phyloP scores from a whole-genome alignment of 2,888 invertebrate genomes.

The Orthosia cruda region DNA sequence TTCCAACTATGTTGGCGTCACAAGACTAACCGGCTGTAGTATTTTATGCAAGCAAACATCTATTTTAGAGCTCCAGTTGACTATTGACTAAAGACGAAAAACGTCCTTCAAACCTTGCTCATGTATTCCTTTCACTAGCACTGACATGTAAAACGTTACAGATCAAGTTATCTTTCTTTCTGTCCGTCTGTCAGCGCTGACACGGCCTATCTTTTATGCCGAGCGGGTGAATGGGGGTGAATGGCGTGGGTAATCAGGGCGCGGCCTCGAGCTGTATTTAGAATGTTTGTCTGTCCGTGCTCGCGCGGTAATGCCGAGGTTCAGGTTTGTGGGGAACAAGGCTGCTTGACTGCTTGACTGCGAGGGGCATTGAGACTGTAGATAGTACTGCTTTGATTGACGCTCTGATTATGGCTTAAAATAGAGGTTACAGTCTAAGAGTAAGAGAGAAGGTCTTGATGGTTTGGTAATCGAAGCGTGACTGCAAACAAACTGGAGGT shows the following conservation, averaged over 20 bases:
- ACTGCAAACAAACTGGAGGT: no score
- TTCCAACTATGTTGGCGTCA: background rate
- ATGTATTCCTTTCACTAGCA: background rate
- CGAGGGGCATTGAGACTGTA: background rate
- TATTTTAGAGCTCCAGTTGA: no score
- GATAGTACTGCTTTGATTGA: background rate
- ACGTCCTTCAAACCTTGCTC: background rate
- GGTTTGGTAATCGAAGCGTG: no score
- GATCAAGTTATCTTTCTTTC: slow-evolving; percentile 29
- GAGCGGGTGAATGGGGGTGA: slow-evolving; percentile 18
- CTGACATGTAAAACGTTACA: background rate
- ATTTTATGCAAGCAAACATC: no score
- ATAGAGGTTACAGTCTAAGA: no score
- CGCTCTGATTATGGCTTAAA: background rate
- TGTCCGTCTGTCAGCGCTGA: slow-evolving; percentile 7
- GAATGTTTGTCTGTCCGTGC: slow-evolving; percentile 5
- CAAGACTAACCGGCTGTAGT: no score
- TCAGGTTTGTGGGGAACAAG: slow-evolving; percentile 18
- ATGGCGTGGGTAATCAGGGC: slow-evolving; percentile 50
- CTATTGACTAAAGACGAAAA: background rate
- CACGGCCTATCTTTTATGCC: slow-evolving; percentile 30
- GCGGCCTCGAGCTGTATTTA: slow-evolving; percentile 36
- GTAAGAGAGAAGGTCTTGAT: background rate
- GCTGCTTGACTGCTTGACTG: background rate
- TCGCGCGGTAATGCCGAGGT: slow-evolving; percentile 46